These are phyloP conservation scores for Drosophila mayaguana DNA, from an alignment of 2,888 invertebrate species.

Conservation along the genomic window DNA sequence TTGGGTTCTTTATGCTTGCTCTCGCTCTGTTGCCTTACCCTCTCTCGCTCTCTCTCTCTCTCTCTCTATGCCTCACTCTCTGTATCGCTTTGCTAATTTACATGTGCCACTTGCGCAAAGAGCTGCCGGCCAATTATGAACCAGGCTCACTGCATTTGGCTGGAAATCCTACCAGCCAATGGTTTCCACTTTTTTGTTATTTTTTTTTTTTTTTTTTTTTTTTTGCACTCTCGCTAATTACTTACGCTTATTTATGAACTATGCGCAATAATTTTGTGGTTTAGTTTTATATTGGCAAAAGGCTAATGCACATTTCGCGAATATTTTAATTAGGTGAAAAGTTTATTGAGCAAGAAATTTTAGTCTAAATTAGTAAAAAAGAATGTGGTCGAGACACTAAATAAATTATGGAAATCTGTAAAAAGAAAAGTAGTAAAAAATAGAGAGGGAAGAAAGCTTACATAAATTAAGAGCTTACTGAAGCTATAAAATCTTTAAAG, in stretches of 20 bases:
- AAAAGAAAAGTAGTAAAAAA: neutral
- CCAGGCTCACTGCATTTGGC: constrained; percentile 51
- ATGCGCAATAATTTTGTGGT: constrained; percentile 8
- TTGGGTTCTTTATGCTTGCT: constrained; percentile 44
- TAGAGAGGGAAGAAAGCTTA: too few relatives aligned
- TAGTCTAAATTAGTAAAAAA: neutral
- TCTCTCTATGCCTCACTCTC: neutral
- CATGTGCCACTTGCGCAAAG: constrained; percentile 64
- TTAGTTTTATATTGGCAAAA: neutral
- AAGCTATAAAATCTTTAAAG: neutral
- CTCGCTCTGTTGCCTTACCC: neutral
- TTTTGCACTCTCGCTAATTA: constrained; percentile 56
- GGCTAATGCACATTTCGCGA: neutral
- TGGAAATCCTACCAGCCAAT: constrained; percentile 46
- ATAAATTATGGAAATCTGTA: neutral
- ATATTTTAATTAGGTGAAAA: neutral
- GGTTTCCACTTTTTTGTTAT: neutral
- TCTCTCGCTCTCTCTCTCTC: neutral
- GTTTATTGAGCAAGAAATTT: neutral
- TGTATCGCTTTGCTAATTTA: constrained; percentile 67
- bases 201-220: constrained; percentile 4
- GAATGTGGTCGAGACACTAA: neutral
- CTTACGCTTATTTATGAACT: constrained; percentile 63
- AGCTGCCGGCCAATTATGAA: constrained; percentile 60
- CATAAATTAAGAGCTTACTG: neutral